Base-by-base conservation (phyloP, 2,888 invertebrate species). In the Allacma fusca region DNA sequence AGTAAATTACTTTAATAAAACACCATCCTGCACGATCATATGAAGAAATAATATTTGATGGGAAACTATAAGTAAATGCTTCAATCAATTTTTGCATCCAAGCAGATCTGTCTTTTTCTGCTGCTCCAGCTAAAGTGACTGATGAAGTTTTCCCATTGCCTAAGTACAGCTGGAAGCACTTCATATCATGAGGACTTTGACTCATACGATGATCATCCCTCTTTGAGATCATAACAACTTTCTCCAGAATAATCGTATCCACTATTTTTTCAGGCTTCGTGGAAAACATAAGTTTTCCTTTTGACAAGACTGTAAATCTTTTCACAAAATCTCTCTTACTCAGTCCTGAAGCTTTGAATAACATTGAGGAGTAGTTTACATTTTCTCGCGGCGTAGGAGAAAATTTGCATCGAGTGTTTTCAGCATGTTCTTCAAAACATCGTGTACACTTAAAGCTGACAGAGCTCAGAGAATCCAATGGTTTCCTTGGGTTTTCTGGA, bases 31-130 rank as follows among this genome's bases (percentile, higher is more conserved):
- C 91, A 85, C 93, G 88, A 21, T 91, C 91, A 84, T 91, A 92
- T 85, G 93, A 92, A 0, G 92, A 88, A 0, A 91, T 91, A 79
- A 92, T 90, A 84, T 91, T 91, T 0, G 90, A 87, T 0, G 92
- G 91, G 85, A 92, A 91, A n/a, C 89, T 89, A 34, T 89, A 88
- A 0, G 92, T 93, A 24, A 93, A 87, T 83, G 91, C 91, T 86
- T 94, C 93, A 0, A 93, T 89, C 26, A 94, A 88, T 85, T 92
- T 92, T 85, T 94, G 94, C 87, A 93, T 92, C 94, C 94, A 95
- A 78, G 91, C 86, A 75, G 89, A 84, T 85, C 90, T 85, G 79
- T 83, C 82, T 0, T 67, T 75, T 28, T 88, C 88, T n/a, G 87
- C 86, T 85, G 85, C 73, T 84, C 84, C 80, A 84, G 85, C 81